Percentiles rank a stretch among this genome's conserved stretches.
Conservation (phyloP, 2,113 vertebrate genomes). For the Danionella cerebrum region DNA sequence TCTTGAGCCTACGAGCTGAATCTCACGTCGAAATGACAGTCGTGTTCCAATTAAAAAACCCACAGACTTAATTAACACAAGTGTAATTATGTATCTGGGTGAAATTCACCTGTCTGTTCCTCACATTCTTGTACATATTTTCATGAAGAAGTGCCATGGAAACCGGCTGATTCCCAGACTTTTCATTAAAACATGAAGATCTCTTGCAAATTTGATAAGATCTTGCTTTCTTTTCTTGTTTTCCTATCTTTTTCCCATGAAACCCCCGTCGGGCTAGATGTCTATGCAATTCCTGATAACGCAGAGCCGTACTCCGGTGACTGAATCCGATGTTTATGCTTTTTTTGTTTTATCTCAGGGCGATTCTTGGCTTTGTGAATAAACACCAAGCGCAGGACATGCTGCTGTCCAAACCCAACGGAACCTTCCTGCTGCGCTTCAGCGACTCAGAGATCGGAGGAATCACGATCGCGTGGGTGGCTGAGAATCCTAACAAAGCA, state of each 20-base stretch:
- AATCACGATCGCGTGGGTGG: slow-evolving; percentile 94
- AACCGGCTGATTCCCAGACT: not conserved
- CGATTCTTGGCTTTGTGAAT: slow-evolving; percentile 94
- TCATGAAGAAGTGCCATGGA: not conserved
- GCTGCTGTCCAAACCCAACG: slow-evolving; percentile 94
- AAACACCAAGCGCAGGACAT: slow-evolving; percentile 97
- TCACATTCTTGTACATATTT: not conserved
- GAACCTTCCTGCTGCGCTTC: slow-evolving; percentile 92
- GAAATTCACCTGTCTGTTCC: not conserved
- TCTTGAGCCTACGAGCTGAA: not conserved
- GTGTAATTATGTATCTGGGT: not conserved
- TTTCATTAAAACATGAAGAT: not conserved
- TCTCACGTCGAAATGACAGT: not conserved
- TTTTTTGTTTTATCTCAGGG: slow-evolving; percentile 58
- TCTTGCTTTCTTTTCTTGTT: not conserved
- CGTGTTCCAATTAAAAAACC: not conserved
- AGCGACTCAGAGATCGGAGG: slow-evolving; percentile 96
- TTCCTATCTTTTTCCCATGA: not conserved
- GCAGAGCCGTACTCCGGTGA: not conserved
- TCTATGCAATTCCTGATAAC: not conserved
- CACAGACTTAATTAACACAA: not conserved
- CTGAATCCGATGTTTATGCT: not conserved
- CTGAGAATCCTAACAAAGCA: slow-evolving; percentile 76
- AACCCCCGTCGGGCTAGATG: not conserved
- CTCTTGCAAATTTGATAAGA: not conserved